Conservation (phyloP, 2,888 invertebrate genomes). For the Uropetala carovei region DNA sequence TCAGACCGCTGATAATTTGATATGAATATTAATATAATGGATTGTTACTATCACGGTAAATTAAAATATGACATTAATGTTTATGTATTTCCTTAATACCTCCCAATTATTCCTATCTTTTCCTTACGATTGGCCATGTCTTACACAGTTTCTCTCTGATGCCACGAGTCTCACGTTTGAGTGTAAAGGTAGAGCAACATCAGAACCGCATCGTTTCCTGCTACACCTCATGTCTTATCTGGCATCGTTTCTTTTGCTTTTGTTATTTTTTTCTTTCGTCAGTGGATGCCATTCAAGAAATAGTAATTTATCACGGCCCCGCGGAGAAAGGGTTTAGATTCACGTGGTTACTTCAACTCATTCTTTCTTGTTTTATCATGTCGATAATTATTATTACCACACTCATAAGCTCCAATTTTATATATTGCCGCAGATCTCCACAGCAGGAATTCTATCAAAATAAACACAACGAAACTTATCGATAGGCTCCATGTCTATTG, state of each 20-base stretch:
- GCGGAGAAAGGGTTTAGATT: not conserved
- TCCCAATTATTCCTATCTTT: conserved; percentile 87
- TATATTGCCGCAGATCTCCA: not conserved
- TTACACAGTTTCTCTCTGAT: not conserved
- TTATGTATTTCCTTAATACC: conserved; percentile 76
- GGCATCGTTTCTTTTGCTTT: conserved; percentile 41
- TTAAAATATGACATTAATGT: conserved; percentile 38
- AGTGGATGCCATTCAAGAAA: not conserved
- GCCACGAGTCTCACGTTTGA: conserved; percentile 45
- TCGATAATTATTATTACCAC: not conserved
- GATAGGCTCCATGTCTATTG: too few species aligned
- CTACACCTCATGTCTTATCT: conserved; percentile 38
- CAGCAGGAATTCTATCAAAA: not conserved
- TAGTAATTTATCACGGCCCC: conserved; percentile 22
- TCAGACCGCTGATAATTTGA: conserved; percentile 86
- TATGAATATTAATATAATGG: conserved; percentile 43
- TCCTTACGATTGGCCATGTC: conserved; percentile 72
- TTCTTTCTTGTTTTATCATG: not conserved
- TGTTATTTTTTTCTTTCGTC: conserved; percentile 5
- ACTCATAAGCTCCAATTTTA: not conserved
- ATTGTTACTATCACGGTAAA: not conserved
- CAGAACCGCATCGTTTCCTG: not conserved
- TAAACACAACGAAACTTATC: not conserved
- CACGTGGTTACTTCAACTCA: not conserved
- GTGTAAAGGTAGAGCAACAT: conserved; percentile 29